Evolutionary conservation across 2,113 vertebrate species (phyloP).

Genomic region (Colinus virginianus): DNA sequence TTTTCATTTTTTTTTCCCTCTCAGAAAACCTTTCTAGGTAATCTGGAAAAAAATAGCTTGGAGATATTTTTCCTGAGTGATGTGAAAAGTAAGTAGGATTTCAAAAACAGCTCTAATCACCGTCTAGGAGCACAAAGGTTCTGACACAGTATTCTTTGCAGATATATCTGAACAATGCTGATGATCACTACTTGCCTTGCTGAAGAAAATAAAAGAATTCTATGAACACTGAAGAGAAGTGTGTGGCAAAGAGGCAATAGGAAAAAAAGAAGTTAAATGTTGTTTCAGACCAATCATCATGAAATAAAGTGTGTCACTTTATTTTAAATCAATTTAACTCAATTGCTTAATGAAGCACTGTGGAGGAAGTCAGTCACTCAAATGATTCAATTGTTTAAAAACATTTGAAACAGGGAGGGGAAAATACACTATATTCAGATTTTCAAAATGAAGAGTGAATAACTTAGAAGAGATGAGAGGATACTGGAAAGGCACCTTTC

Average conservation of each 20-base stretch:
- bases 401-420: conserved; percentile 8
- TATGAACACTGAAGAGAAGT: background rate
- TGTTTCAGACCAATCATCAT: conserved; percentile 51
- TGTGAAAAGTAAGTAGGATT: background rate
- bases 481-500: background rate
- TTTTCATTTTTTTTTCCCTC: too few species aligned
- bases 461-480: background rate
- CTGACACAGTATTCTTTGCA: conserved; percentile 17
- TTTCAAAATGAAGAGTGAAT: background rate
- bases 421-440: background rate
- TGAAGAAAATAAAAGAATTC: conserved; percentile 18
- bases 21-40: background rate
- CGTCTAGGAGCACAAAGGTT: background rate
- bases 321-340: conserved; percentile 64
- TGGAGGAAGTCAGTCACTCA: conserved; percentile 2
- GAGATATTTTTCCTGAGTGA: background rate
- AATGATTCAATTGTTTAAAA: conserved; percentile 57
- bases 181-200: background rate
- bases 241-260: background rate
- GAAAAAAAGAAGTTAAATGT: conserved; percentile 42
- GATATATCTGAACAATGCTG: conserved; percentile 3
- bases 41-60: background rate
- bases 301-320: conserved; percentile 62
- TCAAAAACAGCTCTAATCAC: background rate
- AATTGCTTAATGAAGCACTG: conserved; percentile 57